Conservation (phyloP, 2,888 invertebrate genomes). For the Heteropelma amictum region DNA sequence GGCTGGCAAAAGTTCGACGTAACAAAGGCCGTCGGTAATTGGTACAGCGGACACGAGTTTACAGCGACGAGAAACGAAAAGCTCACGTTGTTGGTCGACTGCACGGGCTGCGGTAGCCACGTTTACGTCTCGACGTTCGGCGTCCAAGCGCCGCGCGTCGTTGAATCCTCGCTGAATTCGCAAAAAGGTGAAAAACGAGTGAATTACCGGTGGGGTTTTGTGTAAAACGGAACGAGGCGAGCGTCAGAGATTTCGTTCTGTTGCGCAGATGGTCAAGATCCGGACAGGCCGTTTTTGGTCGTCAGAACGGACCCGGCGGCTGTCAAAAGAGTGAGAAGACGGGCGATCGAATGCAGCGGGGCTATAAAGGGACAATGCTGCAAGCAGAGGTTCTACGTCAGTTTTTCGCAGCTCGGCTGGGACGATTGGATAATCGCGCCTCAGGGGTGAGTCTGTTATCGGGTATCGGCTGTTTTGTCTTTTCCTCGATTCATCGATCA, state of each 20-base stretch:
- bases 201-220: background rate
- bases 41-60: constrained; percentile 80
- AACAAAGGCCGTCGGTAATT: constrained; percentile 86
- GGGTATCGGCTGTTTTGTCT: background rate
- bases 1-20: constrained; percentile 95
- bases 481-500: too few species aligned
- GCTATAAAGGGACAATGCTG: constrained; percentile 88
- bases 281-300: constrained; percentile 90
- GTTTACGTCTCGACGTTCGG: constrained; percentile 82
- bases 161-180: constrained; percentile 73
- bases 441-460: constrained; percentile 80
- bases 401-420: constrained; percentile 94
- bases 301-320: constrained; percentile 87
- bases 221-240: background rate
- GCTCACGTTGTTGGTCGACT: constrained; percentile 89
- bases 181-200: too few species aligned
- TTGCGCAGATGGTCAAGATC: constrained; percentile 77
- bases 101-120: constrained; percentile 88
- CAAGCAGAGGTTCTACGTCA: constrained; percentile 94
- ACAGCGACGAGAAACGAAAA: constrained; percentile 78
- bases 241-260: background rate
- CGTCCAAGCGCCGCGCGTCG: constrained; percentile 72
- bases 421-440: constrained; percentile 97
- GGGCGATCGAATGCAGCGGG: constrained; percentile 90
- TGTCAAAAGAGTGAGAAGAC: constrained; percentile 85